Evolutionary conservation across 2,888 invertebrate genomes (phyloP), one percentile per base, ranked within the genome.

Genomic region (Drosophila greeni): DNA sequence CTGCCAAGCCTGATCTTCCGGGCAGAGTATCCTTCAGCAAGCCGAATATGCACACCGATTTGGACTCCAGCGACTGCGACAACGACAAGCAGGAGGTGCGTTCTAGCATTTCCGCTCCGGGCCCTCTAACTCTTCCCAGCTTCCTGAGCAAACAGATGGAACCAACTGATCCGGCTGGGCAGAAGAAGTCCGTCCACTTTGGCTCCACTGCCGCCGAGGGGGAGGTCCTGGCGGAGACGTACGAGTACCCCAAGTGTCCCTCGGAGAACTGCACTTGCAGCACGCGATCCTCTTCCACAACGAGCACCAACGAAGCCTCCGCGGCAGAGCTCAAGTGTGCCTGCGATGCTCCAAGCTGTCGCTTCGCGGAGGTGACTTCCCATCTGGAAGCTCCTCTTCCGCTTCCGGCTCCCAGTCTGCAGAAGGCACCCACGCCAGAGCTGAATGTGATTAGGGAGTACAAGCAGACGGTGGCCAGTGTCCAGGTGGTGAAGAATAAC

Each of bases 21-120:
- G 89, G 89, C 4, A 78, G 89, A 16, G 89, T 89, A 0, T 89
- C 89, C 6, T 89, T 89, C 65, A 85, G 86, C 23, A 88, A 87
- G 61, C 72, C 82, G 1, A 76, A 72, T 14, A 60, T 71, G 24
- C 66, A 79, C 5, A 76, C 75, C 43, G 86, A 88, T 45, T 64
- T 84, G 9, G 85, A 86, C 64, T 84, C 85, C 11, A 87, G 88
- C 57, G 88, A 88, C 59, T 86, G 85, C 62, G 88, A 89, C 29
- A 86, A 87, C 61, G 88, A 87, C 31, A 86, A 84, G 40, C 86
- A 85, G 68, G 79, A 85, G 48, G 18, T 60, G 6, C 59, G 72
- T 18, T 37, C 40, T 3, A 61, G 68, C 36, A 86, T 86, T 54
- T 86, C 86, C 0, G 85, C 86, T 0, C 86, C 86, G 0, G 86